Percentiles rank a stretch among this genome's conserved stretches.
phyloP scores from a whole-genome alignment of 53 echinoderm and acorn worm genomes.

The Paelopatides confundens region DNA sequence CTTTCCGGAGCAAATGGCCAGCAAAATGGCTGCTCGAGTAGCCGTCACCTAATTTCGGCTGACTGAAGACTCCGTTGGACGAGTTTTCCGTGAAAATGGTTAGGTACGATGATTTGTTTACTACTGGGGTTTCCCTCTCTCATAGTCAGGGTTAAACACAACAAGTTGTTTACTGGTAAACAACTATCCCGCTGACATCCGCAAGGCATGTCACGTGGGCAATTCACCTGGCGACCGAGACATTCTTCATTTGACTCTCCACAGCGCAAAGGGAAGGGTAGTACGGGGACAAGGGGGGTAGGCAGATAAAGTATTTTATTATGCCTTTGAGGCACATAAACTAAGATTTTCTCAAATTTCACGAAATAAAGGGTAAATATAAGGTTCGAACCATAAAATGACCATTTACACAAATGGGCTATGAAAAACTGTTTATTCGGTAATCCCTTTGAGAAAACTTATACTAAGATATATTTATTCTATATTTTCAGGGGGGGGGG shows the following conservation, averaged over 20 bases:
- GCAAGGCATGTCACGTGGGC: constrained; percentile 97
- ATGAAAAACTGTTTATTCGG: neutral
- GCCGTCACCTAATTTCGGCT: constrained; percentile 10
- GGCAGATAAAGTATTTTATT: constrained; percentile 25
- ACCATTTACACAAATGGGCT: neutral
- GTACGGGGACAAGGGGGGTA: constrained; percentile 3
- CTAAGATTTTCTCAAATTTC: constrained; percentile 51
- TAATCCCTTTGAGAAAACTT: neutral
- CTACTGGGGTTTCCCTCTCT: constrained; percentile 99
- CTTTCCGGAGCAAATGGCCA: constrained; percentile 20
- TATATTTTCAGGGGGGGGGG: neutral
- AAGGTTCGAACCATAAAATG: constrained; percentile 42
- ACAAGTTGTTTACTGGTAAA: constrained; percentile 99
- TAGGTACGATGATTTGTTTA: constrained; percentile 99
- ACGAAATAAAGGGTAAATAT: constrained; percentile 14
- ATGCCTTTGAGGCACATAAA: constrained; percentile 54
- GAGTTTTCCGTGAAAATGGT: constrained; percentile 99
- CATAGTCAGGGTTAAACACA: constrained; percentile 99
- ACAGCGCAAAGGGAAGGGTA: constrained; percentile 15
- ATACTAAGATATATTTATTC: neutral
- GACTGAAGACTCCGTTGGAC: constrained; percentile 23
- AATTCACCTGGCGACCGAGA: constrained; percentile 94
- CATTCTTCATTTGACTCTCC: constrained; percentile 50
- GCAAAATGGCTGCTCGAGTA: constrained; percentile 35
- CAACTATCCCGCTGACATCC: constrained; percentile 99